Conservation (phyloP, 2,797 vertebrate species). For the Lutjanus campechanus region DNA sequence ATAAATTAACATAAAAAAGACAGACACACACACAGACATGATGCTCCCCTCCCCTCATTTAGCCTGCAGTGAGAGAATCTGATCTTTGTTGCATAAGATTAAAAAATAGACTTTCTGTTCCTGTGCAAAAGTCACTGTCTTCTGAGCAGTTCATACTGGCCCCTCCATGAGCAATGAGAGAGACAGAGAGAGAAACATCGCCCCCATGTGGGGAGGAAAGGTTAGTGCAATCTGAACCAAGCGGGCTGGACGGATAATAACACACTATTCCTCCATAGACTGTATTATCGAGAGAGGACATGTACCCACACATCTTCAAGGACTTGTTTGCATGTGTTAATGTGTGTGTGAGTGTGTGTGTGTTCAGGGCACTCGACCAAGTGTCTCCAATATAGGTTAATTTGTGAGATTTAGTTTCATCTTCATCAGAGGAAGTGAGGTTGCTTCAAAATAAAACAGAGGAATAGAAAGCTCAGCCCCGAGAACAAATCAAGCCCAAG, state of each 20-base stretch:
- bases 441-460: constrained; percentile 12
- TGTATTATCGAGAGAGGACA: background rate
- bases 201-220: constrained; percentile 66
- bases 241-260: constrained; percentile 69
- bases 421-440: constrained; percentile 29
- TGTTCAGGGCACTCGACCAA: constrained; percentile 25
- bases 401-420: constrained; percentile 38
- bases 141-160: constrained; percentile 58
- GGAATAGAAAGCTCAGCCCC: constrained; percentile 24
- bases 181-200: constrained; percentile 52
- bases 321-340: constrained; percentile 17
- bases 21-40: constrained; percentile 32
- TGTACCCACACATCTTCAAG: constrained; percentile 10
- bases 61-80: constrained; percentile 53
- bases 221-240: constrained; percentile 80
- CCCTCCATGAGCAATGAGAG: constrained; percentile 20
- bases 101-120: constrained; percentile 77
- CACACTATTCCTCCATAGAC: constrained; percentile 31
- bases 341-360: background rate
- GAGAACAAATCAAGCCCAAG: constrained; percentile 30
- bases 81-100: constrained; percentile 74
- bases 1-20: constrained; percentile 69
- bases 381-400: constrained; percentile 36
- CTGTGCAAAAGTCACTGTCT: constrained; percentile 71
- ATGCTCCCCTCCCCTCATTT: constrained; percentile 27